phyloP scores from a whole-genome alignment of 2,888 invertebrate species.

The Eudemis profundana region DNA sequence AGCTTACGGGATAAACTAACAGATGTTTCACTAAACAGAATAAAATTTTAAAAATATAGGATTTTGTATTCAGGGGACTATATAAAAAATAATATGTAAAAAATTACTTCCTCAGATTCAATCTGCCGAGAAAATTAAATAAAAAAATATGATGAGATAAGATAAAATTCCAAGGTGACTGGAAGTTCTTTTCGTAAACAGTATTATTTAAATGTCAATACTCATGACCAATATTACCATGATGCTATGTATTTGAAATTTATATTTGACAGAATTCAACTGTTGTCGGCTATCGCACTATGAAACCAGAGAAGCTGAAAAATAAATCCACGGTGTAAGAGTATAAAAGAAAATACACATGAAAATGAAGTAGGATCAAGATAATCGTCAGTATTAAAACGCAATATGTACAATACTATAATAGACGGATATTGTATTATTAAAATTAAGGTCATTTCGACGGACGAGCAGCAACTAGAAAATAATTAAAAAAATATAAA shows the following conservation, averaged over 20 bases:
- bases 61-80: too few relatives aligned
- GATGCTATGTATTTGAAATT: too few relatives aligned
- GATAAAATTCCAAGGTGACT: too few relatives aligned
- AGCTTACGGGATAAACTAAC: constrained; percentile 39
- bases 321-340: not conserved
- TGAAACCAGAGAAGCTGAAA: not conserved
- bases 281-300: not conserved
- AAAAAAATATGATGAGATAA: too few relatives aligned
- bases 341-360: not conserved
- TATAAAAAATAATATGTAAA: not conserved
- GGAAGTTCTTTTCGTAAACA: too few relatives aligned
- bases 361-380: not conserved
- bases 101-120: too few relatives aligned
- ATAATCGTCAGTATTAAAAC: not conserved
- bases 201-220: too few relatives aligned
- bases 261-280: too few relatives aligned
- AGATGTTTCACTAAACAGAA: too few relatives aligned
- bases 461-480: not conserved
- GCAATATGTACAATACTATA: not conserved
- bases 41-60: too few relatives aligned
- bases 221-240: too few relatives aligned
- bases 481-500: not conserved
- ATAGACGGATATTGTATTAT: constrained; percentile 11
- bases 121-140: too few relatives aligned
- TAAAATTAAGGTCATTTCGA: not conserved